Evolutionary conservation across 1,140 invertebrate species (phyloP), one percentile per base, ranked within the genome.

Genomic region (Marisa cornuarietis): DNA sequence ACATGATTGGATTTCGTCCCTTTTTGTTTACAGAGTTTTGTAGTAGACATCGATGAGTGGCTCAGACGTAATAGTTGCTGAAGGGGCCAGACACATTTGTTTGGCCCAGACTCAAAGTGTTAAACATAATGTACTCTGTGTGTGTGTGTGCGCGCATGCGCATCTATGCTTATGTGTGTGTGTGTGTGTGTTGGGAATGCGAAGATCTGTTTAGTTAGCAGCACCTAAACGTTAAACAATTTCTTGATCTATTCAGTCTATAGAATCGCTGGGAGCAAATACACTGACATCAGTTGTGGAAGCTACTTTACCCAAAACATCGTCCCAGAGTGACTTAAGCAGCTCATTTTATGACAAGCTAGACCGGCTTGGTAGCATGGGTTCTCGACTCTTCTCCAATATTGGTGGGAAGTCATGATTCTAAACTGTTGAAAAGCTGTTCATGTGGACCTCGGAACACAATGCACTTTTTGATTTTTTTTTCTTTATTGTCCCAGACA

Each of bases 281-380:
- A 82, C 83, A 13, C 73, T 89, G 42, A 85, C 86, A 61, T 84
- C 83, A 74, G 85, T 73, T 26, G 88, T 87, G 14, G 86, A 88
- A 52, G 85, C 88, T 6, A 85, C 87, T 8, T 78, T 88, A 8
- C 88, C 88, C 14, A 81, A 85, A 54, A 79, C 83, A 1, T 79
- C 81, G 22, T 80, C 79, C 22, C 83, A 85, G 61, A 80, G 79
- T n/a, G 85, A 87, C 49, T 76, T 84, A 26, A 83, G 78, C 73
- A 84, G 81, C 62, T 88, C 87, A 16, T 85, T 87, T 69, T 87
- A 87, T 79, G 85, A 87, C 71, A 87, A 87, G 78, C 83, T 88
- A n/a, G 87, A 85, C 74, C 86, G 83, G 26, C 82, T 88, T 76
- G 85, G 85, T 16, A 83, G 79, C 72, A 85, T 85, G 85, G 82